Conservation (phyloP, 2,888 invertebrate species). For the Venusia cambrica region DNA sequence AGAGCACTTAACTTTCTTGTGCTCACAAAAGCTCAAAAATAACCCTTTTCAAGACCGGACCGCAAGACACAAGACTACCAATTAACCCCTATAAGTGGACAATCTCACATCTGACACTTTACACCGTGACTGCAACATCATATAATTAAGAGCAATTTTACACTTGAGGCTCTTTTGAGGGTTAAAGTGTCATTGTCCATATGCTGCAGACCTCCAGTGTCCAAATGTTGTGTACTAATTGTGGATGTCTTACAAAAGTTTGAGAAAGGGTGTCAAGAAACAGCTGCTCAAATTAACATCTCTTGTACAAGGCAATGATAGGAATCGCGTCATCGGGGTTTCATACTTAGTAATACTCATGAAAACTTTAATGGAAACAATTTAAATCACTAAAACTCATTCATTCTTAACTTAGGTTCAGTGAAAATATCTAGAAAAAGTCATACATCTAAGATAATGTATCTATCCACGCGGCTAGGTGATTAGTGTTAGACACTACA, state of each 20-base stretch:
- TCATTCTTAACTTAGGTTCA: too few relatives aligned
- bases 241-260: constrained; percentile 28
- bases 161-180: constrained; percentile 59
- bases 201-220: constrained; percentile 53
- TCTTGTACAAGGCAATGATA: constrained; percentile 5
- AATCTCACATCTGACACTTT: constrained; percentile 72
- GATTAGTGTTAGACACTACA: too few relatives aligned
- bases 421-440: too few relatives aligned
- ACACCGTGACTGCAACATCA: constrained; percentile 62
- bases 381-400: too few relatives aligned
- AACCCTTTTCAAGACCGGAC: constrained; percentile 50
- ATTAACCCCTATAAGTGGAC: constrained; percentile 65
- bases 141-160: constrained; percentile 69
- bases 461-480: too few relatives aligned
- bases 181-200: constrained; percentile 62
- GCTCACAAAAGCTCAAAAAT: constrained; percentile 46
- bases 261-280: constrained; percentile 34
- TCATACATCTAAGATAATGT: too few relatives aligned
- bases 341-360: too few relatives aligned
- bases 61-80: constrained; percentile 43
- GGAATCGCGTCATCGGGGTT: too few relatives aligned
- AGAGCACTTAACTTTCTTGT: constrained; percentile 39
- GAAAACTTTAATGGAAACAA: too few relatives aligned
- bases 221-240: constrained; percentile 42
- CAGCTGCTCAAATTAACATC: constrained; percentile 32